Evolutionary conservation across 2,888 invertebrate genomes (phyloP).

Genomic region (Lochmaea crataegi): DNA sequence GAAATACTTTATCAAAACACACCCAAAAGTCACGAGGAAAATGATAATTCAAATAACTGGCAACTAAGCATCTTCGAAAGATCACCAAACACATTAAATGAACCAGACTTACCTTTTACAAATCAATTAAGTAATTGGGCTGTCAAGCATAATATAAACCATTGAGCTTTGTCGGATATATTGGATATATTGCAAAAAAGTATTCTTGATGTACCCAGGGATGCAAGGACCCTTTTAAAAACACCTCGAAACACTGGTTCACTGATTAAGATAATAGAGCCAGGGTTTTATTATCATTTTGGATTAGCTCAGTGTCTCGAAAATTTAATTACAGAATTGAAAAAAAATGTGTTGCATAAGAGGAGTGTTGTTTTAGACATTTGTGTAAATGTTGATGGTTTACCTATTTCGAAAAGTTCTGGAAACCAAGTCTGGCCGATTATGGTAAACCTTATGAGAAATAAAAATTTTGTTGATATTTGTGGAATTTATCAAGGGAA

Average conservation of each 20-base stretch:
- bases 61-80: too few species aligned
- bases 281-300: not conserved
- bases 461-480: slow-evolving; percentile 15
- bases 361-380: not conserved
- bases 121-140: slow-evolving; percentile 31
- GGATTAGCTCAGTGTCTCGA: not conserved
- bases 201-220: slow-evolving; percentile 23
- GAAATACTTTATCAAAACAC: not conserved
- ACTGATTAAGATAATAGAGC: not conserved
- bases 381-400: not conserved
- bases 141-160: slow-evolving; percentile 20
- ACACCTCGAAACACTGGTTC: slow-evolving; percentile 4
- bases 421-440: not conserved
- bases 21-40: too few species aligned
- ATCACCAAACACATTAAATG: not conserved
- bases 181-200: slow-evolving; percentile 1
- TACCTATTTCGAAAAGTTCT: slow-evolving; percentile 17
- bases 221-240: slow-evolving; percentile 31
- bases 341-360: not conserved
- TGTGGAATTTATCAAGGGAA: slow-evolving; percentile 29
- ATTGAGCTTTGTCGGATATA: slow-evolving; percentile 7
- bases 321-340: not conserved
- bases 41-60: too few species aligned
- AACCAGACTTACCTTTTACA: not conserved
- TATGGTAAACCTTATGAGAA: not conserved